Evolutionary conservation across 1,140 invertebrate species (phyloP).

Genomic region (Drosophila virilis): DNA sequence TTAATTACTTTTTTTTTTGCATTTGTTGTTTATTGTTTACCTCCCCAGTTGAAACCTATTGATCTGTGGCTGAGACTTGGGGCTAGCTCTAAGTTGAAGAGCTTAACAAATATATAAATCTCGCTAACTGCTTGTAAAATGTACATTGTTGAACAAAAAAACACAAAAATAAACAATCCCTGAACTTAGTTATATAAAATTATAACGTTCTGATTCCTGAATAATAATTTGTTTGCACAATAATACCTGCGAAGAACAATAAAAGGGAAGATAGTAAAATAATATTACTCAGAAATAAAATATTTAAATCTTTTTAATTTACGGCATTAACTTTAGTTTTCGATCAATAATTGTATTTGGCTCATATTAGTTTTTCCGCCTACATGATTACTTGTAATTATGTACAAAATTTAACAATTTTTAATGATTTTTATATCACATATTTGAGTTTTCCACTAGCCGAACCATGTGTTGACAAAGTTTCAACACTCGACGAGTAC

Average conservation of each 20-base stretch:
- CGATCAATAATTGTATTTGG: too few relatives aligned
- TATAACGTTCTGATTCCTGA: too few relatives aligned
- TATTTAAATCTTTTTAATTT: too few relatives aligned
- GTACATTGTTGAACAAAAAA: not conserved
- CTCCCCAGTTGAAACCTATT: not conserved
- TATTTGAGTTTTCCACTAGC: not conserved
- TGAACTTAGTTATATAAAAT: too few relatives aligned
- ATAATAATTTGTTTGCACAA: too few relatives aligned
- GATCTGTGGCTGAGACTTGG: not conserved
- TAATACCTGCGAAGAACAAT: too few relatives aligned
- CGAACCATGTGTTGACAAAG: conserved; percentile 17
- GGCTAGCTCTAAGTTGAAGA: not conserved
- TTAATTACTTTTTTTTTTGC: conserved; percentile 23
- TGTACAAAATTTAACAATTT: not conserved
- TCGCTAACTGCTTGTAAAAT: not conserved
- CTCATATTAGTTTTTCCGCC: too few relatives aligned
- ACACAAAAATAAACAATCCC: not conserved
- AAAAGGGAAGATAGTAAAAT: too few relatives aligned
- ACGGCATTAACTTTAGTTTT: too few relatives aligned
- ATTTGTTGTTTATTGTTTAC: conserved; percentile 3
- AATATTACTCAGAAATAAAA: too few relatives aligned
- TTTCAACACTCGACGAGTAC: not conserved
- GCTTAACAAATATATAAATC: conserved; percentile 7
- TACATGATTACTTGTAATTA: too few relatives aligned
- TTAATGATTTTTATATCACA: not conserved